A percentile compares a stretch with the other conserved stretches of the same genome.
These are phyloP conservation scores for Ophraella communa DNA, from an alignment of 2,888 invertebrate species.

Conservation along the genomic window DNA sequence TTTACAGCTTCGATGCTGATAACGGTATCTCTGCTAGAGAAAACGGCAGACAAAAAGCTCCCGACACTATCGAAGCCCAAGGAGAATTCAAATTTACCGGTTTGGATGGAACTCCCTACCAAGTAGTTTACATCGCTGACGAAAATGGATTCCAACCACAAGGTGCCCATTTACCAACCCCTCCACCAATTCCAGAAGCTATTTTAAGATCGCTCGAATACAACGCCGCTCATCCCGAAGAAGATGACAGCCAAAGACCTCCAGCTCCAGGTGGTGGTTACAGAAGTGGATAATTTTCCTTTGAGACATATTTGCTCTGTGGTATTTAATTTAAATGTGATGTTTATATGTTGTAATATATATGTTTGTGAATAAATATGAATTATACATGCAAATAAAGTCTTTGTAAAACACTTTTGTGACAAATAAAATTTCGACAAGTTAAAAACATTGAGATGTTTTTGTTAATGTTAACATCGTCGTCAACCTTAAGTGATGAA, in stretches of 20 bases:
- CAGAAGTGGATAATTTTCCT: conserved; percentile 27
- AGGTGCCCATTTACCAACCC: conserved; percentile 64
- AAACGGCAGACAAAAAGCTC: conserved; percentile 57
- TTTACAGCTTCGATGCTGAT: conserved; percentile 59
- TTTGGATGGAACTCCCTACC: conserved; percentile 65
- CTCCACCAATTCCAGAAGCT: conserved; percentile 74
- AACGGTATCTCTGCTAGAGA: conserved; percentile 62
- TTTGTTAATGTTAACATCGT: too few species aligned
- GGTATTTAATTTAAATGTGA: conserved; percentile 30
- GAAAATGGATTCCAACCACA: conserved; percentile 67
- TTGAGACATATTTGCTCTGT: conserved; percentile 10
- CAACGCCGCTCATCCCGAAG: conserved; percentile 70
- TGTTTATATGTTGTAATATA: conserved; percentile 30
- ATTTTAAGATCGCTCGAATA: conserved; percentile 72
- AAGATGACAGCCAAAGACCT: conserved; percentile 44
- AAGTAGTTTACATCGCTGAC: conserved; percentile 63
- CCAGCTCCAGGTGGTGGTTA: conserved; percentile 16
- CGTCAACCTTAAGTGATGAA: too few species aligned
- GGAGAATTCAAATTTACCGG: conserved; percentile 66
- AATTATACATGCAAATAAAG: conserved; percentile 14
- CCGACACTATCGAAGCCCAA: conserved; percentile 60
- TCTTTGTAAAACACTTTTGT: neutral
- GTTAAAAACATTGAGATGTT: too few species aligned
- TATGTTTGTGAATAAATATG: conserved; percentile 21
- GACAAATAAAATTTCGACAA: too few species aligned